These are phyloP conservation scores for Harlomillsia oculata DNA, from an alignment of 1,140 invertebrate genomes.

Conservation along the genomic window DNA sequence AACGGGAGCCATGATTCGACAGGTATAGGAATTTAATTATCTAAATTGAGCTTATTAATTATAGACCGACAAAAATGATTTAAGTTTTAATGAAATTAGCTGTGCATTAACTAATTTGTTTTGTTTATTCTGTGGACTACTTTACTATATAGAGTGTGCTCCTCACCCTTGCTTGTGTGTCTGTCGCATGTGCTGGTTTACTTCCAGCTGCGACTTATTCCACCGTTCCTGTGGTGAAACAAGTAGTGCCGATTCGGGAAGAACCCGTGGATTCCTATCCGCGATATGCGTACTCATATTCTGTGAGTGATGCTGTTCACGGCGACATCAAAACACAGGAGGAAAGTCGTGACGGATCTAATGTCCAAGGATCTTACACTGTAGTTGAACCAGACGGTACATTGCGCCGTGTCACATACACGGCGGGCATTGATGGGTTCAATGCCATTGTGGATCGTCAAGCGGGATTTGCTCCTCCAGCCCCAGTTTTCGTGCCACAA, in stretches of 20 bases:
- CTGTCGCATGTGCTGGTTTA: neutral
- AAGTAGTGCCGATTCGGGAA: constrained; percentile 4
- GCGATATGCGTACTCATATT: constrained; percentile 13
- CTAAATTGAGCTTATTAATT: too few species aligned
- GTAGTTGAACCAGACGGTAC: constrained; percentile 46
- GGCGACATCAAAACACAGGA: constrained; percentile 44
- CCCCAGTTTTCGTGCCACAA: constrained; percentile 2
- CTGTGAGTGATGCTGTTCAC: constrained; percentile 37
- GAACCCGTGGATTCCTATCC: constrained; percentile 7
- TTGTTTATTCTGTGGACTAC: too few species aligned
- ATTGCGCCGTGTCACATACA: constrained; percentile 48
- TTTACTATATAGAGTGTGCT: too few species aligned
- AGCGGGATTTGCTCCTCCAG: constrained; percentile 8
- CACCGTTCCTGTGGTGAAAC: neutral
- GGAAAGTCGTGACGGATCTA: constrained; percentile 44
- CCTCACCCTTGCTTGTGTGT: constrained; percentile 2
- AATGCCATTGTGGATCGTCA: constrained; percentile 40
- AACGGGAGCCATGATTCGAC: too few species aligned
- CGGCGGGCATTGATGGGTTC: constrained; percentile 44
- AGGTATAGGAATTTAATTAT: too few species aligned
- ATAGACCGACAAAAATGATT: too few species aligned
- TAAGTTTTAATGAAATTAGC: too few species aligned
- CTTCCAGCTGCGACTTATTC: neutral
- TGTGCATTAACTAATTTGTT: too few species aligned
- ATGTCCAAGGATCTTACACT: constrained; percentile 45